Evolutionary conservation across 2,797 vertebrate species (phyloP), one percentile per base, ranked within the genome.

Genomic region (Trematomus bernacchii): DNA sequence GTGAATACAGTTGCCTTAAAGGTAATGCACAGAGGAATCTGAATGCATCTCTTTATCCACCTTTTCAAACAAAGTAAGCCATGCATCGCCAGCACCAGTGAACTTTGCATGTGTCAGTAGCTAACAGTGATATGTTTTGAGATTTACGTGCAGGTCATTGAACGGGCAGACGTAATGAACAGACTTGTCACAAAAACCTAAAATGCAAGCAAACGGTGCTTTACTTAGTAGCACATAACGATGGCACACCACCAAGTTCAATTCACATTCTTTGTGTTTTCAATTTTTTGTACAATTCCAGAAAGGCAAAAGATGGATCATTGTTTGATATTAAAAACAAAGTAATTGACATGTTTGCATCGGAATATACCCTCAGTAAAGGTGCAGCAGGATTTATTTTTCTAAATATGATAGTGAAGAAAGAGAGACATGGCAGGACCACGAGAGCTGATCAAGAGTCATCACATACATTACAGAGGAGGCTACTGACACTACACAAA

Each of bases 11-110:
- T 82, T 94, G 91, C 93, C 83, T 89, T 94, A 92, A 93, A 94
- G 89, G 92, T 90, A 89, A 91, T 47, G 81, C 83, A 92, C 86
- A 94, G 71, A 92, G 79, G 82, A 86, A 85, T 89, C 89, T 89
- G 79, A 89, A 91, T 91, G 91, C 77, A 89, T 93, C 93, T 94
- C 92, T 94, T 95, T 91, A 86, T 93, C 87, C 92, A 94, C 90
- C 77, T 76, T 76, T 85, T 85, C 67, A 79, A 73, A 84, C 85
- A 87, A 91, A 89, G 80, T 72, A 85, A 89, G 82, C 86, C 92
- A 91, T 91, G 89, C 91, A 89, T 82, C 85, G 83, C 87, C 84
- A 89, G 90, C 86, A 86, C 82, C 81, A 69, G 75, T 79, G 16
- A 83, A 67, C 64, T 70, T 59, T 87, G 82, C 65, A 83, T 70